Conservation (phyloP, 2,888 invertebrate species). For the Hyposoter didymator region DNA sequence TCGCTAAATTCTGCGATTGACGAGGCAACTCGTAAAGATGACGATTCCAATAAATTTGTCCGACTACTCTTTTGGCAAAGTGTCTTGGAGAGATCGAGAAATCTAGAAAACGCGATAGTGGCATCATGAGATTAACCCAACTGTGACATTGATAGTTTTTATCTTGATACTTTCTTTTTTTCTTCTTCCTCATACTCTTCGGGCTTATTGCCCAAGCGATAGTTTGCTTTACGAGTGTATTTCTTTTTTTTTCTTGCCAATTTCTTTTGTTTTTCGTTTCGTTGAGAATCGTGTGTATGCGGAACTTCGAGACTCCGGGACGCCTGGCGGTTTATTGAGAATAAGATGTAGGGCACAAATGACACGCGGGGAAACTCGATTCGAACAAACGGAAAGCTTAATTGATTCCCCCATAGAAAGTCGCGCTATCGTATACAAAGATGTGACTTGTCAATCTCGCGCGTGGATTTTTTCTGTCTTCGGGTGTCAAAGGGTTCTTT, state of each 20-base stretch:
- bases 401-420: slow-evolving; percentile 25
- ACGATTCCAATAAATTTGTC: slow-evolving; percentile 22
- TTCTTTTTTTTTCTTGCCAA: not conserved
- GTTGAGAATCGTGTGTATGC: not conserved
- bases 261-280: not conserved
- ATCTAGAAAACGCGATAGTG: not conserved
- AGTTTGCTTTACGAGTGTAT: not conserved
- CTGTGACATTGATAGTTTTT: slow-evolving; percentile 4
- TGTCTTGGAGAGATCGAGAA: not conserved
- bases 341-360: not conserved
- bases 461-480: not conserved
- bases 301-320: slow-evolving; percentile 6
- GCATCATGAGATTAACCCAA: slow-evolving; percentile 13
- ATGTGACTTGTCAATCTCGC: slow-evolving; percentile 8
- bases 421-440: not conserved
- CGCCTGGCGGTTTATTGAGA: not conserved
- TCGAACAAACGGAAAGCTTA: slow-evolving; percentile 43
- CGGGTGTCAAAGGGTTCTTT: not conserved
- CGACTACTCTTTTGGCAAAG: not conserved
- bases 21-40: slow-evolving; percentile 27
- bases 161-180: not conserved
- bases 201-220: not conserved
- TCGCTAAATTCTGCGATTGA: slow-evolving; percentile 31
- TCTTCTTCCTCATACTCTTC: not conserved
- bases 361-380: slow-evolving; percentile 38